Evolutionary conservation across 2,888 invertebrate genomes (phyloP).

Genomic region (Plebejus anna): DNA sequence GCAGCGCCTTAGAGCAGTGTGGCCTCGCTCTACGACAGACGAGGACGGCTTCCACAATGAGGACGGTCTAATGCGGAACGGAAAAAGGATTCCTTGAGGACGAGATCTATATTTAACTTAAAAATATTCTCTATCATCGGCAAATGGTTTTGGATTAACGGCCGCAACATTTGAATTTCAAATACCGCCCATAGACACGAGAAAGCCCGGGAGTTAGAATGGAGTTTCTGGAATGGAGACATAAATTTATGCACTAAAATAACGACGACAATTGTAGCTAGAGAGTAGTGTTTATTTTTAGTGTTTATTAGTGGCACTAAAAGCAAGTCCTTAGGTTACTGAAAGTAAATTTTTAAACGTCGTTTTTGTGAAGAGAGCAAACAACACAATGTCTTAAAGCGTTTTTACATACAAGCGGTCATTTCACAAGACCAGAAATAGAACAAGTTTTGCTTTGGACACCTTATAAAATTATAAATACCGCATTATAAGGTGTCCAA

Average conservation of each 20-base stretch:
- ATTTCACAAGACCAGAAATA: too few relatives aligned
- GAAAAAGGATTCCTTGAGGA: constrained; percentile 12
- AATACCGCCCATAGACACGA: background rate
- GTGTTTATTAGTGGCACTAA: too few relatives aligned
- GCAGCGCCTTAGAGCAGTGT: background rate
- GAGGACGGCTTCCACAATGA: constrained; percentile 13
- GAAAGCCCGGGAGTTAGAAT: background rate
- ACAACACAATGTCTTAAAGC: too few relatives aligned
- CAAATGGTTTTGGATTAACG: background rate
- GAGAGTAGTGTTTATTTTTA: too few relatives aligned
- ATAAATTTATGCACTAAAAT: background rate
- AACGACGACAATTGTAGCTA: background rate
- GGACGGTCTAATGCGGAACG: constrained; percentile 7
- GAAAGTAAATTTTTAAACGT: too few relatives aligned
- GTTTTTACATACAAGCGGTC: too few relatives aligned
- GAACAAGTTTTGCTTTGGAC: too few relatives aligned
- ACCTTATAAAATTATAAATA: too few relatives aligned
- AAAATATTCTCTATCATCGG: background rate
- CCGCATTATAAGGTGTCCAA: too few relatives aligned
- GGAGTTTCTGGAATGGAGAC: background rate
- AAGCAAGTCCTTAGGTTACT: background rate
- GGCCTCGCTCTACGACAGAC: background rate
- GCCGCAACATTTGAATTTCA: background rate
- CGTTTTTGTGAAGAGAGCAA: too few relatives aligned
- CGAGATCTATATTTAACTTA: constrained; percentile 8